Conservation (phyloP, 2,797 vertebrate genomes). For the Coregonus ussuriensis region DNA sequence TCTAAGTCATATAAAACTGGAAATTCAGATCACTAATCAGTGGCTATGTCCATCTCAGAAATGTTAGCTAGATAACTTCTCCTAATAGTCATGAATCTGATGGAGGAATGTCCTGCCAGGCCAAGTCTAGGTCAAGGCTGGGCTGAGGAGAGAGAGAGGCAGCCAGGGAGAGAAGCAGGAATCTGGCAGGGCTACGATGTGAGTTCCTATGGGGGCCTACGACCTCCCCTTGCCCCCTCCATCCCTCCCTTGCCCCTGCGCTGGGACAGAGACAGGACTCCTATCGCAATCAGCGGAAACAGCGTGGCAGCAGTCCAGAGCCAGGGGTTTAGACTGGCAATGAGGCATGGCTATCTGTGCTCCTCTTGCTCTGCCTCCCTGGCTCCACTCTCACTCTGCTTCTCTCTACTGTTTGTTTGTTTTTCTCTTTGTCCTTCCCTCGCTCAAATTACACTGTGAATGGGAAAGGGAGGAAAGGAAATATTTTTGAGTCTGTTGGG, state of each 20-base stretch:
- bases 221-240: background rate
- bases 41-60: background rate
- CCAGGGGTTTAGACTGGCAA: conserved; percentile 14
- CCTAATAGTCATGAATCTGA: background rate
- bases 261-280: background rate
- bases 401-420: conserved; percentile 8
- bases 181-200: conserved; percentile 33
- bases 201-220: background rate
- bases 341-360: conserved; percentile 26
- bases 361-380: background rate
- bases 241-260: background rate
- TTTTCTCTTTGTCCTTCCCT: conserved; percentile 1
- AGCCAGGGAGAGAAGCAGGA: conserved; percentile 55
- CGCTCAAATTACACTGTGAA: conserved; percentile 29
- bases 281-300: conserved; percentile 14
- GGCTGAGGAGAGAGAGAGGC: conserved; percentile 24
- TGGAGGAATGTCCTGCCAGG: background rate
- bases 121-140: background rate
- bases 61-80: background rate
- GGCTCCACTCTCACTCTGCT: background rate
- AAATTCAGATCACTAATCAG: too few relatives aligned
- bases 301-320: conserved; percentile 22
- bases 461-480: conserved; percentile 7
- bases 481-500: background rate
- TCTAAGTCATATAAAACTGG: too few relatives aligned